Percentiles rank a stretch among this genome's conserved stretches.
These are phyloP conservation scores for Dolichopus griseipennis DNA, from an alignment of 2,888 invertebrate genomes.

Conservation along the genomic window DNA sequence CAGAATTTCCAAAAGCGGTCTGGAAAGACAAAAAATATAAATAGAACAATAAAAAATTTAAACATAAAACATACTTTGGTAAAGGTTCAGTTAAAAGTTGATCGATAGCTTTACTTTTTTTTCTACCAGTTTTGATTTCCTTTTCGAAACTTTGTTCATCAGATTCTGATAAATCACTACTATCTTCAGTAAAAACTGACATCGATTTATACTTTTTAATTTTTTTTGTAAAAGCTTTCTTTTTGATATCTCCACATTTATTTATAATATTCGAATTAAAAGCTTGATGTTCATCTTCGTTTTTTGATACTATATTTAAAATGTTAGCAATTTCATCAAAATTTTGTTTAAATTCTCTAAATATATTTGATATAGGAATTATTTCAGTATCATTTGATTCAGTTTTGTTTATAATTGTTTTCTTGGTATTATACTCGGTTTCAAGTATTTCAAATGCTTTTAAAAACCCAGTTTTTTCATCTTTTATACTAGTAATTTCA, in stretches of 20 bases:
- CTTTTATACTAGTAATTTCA: slow-evolving; percentile 8
- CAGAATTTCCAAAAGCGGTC: too few relatives aligned
- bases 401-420: slow-evolving; percentile 15
- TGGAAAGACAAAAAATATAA: background rate
- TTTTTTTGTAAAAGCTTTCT: too few relatives aligned
- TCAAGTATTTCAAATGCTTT: slow-evolving; percentile 18
- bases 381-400: background rate
- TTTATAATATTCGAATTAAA: too few relatives aligned
- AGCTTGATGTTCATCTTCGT: too few relatives aligned
- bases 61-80: background rate
- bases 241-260: too few relatives aligned
- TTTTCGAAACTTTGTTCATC: too few relatives aligned
- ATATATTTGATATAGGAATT: background rate
- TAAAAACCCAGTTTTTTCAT: slow-evolving; percentile 14
- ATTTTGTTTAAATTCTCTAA: background rate
- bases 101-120: too few relatives aligned
- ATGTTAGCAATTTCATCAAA: background rate
- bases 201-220: too few relatives aligned
- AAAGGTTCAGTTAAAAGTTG: too few relatives aligned
- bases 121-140: too few relatives aligned
- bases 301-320: background rate
- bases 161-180: too few relatives aligned
- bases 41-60: background rate
- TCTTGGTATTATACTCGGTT: slow-evolving; percentile 23
- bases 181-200: too few relatives aligned